These are phyloP conservation scores for Napeogenes sylphis DNA, from an alignment of 2,888 invertebrate species.

Conservation along the genomic window DNA sequence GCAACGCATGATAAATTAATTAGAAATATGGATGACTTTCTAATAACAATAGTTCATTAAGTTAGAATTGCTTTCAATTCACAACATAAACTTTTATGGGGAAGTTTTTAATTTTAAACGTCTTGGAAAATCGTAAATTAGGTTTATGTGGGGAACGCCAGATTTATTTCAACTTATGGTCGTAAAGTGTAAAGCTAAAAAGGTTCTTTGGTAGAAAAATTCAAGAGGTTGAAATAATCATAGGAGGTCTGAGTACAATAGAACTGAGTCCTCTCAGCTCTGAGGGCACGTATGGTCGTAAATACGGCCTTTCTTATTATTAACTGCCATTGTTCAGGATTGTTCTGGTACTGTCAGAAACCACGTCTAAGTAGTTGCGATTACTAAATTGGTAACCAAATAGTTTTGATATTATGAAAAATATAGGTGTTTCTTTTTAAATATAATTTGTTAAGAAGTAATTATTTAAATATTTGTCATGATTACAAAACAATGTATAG, in stretches of 20 bases:
- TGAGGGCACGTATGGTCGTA: conserved; percentile 75
- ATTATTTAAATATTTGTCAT: too few species aligned
- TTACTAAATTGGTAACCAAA: not conserved
- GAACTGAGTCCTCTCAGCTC: conserved; percentile 67
- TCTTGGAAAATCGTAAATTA: conserved; percentile 48
- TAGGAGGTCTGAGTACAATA: conserved; percentile 76
- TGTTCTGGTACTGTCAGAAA: conserved; percentile 61
- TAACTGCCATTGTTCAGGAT: conserved; percentile 72
- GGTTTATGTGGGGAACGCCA: conserved; percentile 49
- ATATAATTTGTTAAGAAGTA: too few species aligned
- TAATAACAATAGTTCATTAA: conserved; percentile 6
- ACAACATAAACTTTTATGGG: conserved; percentile 6
- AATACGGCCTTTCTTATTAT: conserved; percentile 75
- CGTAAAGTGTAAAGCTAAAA: conserved; percentile 63
- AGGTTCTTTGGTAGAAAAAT: conserved; percentile 68
- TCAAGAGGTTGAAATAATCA: conserved; percentile 70
- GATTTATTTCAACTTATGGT: conserved; percentile 57
- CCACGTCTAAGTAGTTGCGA: conserved; percentile 18
- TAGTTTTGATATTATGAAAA: too few species aligned
- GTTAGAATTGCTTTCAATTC: conserved; percentile 6
- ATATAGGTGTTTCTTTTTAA: too few species aligned
- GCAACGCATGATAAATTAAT: not conserved
- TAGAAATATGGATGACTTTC: not conserved
- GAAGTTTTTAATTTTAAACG: conserved; percentile 11
- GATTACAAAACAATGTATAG: too few species aligned